Evolutionary conservation across 2,113 vertebrate species (phyloP).

Genomic region (Spea multiplicata): DNA sequence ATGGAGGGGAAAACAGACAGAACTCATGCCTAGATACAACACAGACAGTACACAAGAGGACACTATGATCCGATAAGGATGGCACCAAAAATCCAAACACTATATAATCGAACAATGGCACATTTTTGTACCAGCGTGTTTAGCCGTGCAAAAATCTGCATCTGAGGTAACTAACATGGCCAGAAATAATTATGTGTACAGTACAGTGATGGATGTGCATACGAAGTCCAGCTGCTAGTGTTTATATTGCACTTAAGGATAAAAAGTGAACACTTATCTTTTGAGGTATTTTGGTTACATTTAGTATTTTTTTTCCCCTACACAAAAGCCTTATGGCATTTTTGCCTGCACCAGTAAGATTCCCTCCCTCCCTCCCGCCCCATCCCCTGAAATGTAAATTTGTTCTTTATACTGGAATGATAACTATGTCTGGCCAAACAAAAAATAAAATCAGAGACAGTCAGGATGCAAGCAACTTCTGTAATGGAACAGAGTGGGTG

Average conservation of each 20-base stretch:
- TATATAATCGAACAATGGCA: slow-evolving; percentile 56
- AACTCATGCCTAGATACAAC: background rate
- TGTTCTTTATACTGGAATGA: slow-evolving; percentile 38
- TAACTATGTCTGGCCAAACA: slow-evolving; percentile 58
- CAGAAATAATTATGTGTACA: slow-evolving; percentile 56
- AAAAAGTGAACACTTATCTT: slow-evolving; percentile 2
- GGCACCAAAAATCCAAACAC: background rate
- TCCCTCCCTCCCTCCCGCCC: background rate
- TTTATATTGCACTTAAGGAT: slow-evolving; percentile 35
- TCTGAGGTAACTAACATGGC: slow-evolving; percentile 63
- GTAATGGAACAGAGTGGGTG: slow-evolving; percentile 56
- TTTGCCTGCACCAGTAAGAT: slow-evolving; percentile 46
- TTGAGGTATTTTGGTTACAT: slow-evolving; percentile 31
- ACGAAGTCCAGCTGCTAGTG: slow-evolving; percentile 41
- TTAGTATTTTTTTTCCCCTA: slow-evolving; percentile 13
- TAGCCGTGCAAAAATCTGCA: slow-evolving; percentile 64
- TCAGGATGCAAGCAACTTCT: slow-evolving; percentile 55
- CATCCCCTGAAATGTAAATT: slow-evolving; percentile 32
- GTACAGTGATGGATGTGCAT: slow-evolving; percentile 53
- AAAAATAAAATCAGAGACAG: slow-evolving; percentile 38
- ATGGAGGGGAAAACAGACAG: background rate
- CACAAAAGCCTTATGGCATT: background rate
- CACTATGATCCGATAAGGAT: background rate
- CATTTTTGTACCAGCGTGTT: slow-evolving; percentile 56
- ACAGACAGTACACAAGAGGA: background rate